Base-by-base conservation (phyloP, 2,113 vertebrate genomes). In the Cebus imitator region DNA sequence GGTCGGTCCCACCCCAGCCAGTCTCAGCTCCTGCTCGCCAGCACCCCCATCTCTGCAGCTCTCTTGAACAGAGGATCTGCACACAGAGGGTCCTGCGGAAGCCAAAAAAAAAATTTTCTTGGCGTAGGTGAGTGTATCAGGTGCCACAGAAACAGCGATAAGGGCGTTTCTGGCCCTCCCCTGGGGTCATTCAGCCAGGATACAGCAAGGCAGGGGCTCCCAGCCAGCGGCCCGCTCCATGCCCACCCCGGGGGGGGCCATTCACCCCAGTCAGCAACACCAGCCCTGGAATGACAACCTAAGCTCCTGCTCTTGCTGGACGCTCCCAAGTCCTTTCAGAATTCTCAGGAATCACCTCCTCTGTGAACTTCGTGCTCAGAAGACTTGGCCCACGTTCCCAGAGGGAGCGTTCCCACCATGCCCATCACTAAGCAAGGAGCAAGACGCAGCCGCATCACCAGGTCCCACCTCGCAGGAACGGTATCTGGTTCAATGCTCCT, bases 341-440 rank as follows among this genome's bases (percentile, higher is more conserved):
- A 45, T 8, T 45, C 76, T 43, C 5, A 6, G 80, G 61, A 10
- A 40, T 58, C 35, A 2, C 35, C 55, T 6, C 6, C 20, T 5
- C 12, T 5, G 0, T 5, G 30, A 48, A 14, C 3, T 20, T 16
- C 1, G 0, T 4, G 30, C n/a, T 48, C 73, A 10, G 14, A 20
- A 18, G 14, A 23, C 61, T 50, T 10, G 2, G 23, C 8, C 11
- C 72, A 16, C 0, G 1, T 32, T 17, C 58, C 43, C 45, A 3
- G 13, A 16, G 70, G 5, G 10, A 40, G 40, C 5, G 0, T 27
- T 20, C 32, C 23, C 66, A 1, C 9, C 5, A 18, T 4, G 32
- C 37, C 73, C 73, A 13, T 1, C 1, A 32, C 21, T 17, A 21
- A 14, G 50, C 20, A 10, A 6, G n/a, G n/a, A 57, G 18, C 5